Evolutionary conservation across 1,140 invertebrate species (phyloP).

Genomic region (Rhynchophorus ferrugineus): DNA sequence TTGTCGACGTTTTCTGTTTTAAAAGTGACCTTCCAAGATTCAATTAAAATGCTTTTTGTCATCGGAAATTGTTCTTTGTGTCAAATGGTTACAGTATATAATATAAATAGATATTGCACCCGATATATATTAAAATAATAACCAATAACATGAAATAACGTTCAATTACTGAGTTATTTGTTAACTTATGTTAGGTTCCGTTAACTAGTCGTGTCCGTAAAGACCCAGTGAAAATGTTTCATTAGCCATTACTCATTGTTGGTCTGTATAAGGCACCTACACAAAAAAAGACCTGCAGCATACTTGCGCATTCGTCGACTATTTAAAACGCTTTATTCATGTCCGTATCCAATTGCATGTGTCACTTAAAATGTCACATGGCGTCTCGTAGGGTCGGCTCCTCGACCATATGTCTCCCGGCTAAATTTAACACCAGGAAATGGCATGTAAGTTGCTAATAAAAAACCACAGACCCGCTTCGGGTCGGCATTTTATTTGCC

Average conservation of each 20-base stretch:
- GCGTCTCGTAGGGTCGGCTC: conserved; percentile 3
- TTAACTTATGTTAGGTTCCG: no score
- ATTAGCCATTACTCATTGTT: no score
- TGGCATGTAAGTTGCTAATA: background rate
- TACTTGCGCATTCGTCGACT: conserved; percentile 1
- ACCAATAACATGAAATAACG: no score
- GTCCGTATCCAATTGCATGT: conserved; percentile 2
- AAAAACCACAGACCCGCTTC: conserved; percentile 2
- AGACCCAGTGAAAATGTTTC: no score
- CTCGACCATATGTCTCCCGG: conserved; percentile 1
- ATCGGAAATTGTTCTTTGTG: no score
- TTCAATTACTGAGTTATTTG: no score
- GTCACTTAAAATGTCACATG: conserved; percentile 8
- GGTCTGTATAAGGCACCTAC: no score
- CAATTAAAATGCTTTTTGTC: background rate
- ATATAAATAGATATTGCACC: background rate
- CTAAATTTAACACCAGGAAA: conserved; percentile 8
- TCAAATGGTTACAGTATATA: background rate
- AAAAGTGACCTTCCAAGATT: background rate
- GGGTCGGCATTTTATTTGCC: background rate
- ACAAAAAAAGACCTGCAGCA: background rate
- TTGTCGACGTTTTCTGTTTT: background rate
- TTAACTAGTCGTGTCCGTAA: no score
- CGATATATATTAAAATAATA: background rate
- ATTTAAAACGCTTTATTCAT: conserved; percentile 1